Base-by-base conservation (phyloP, 2,888 invertebrate species). In the Cabera pusaria region DNA sequence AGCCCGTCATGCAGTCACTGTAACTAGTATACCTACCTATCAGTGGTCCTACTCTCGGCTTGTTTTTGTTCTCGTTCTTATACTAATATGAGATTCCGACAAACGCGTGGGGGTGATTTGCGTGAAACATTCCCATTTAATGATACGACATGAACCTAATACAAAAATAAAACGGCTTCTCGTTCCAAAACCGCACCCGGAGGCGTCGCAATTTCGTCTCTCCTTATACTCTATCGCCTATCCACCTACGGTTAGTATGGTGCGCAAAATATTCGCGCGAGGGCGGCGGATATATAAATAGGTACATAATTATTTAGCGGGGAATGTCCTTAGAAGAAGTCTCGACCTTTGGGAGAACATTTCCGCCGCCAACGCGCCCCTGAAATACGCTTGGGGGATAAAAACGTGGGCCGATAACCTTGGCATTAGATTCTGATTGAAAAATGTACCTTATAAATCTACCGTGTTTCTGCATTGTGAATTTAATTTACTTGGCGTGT, bases 241-340 rank as follows among this genome's bases (percentile, higher is more conserved):
- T 57, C 54, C 49, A 37, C 67, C 60, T 51, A 76, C 80, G 63
- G 58, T 25, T 47, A 54, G 46, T 58, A 62, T 57, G 41, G 43
- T 49, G 55, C 59, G 64, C 60, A 64, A 70, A 72, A 65, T 61
- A 66, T 72, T 65, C 56, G 41, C 49, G 66, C 65, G 73, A 59
- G 57, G 74, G 74, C 61, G 73, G 55, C 29, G 49, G 46, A 55
- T 56, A n/a, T n/a, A n/a, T n/a, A 56, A 61, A 72, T 36, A 28
- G 19, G 38, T 36, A 28, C 19, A 35, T 19, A 26, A 39, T 33
- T 25, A 44, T 36, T 33, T 19, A 29, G 36, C 31, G 45, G 51
- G 65, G 62, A 55, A 52, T 56, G 43, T 61, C 62, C 62, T 61
- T 59, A 60, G 60, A 61, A 67, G 57, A 14, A 62, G 37, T 47